A percentile compares a stretch with the other conserved stretches of the same genome.
Conservation (phyloP, 2,797 vertebrate species). For the Intellagama lesueurii region DNA sequence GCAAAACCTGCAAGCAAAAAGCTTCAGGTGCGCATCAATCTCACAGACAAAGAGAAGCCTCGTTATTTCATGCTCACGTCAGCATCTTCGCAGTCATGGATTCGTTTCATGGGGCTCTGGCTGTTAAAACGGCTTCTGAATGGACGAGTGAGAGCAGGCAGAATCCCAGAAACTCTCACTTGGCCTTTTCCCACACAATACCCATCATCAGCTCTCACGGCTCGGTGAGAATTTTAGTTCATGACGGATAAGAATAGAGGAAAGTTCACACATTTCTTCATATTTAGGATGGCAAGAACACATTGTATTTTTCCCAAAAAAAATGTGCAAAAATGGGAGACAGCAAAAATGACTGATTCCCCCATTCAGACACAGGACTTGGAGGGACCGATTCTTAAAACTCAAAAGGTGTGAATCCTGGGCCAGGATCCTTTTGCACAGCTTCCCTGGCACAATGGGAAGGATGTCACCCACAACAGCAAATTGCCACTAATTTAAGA, state of each 20-base stretch:
- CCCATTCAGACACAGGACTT: too few relatives aligned
- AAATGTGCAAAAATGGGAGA: too few relatives aligned
- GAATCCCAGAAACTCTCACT: neutral
- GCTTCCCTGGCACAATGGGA: too few relatives aligned
- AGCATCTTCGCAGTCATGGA: accelerated
- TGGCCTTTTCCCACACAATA: neutral
- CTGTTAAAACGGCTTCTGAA: slow-evolving; percentile 3
- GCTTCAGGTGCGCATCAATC: neutral
- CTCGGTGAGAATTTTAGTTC: neutral
- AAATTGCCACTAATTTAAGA: too few relatives aligned
- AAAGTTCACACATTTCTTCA: neutral
- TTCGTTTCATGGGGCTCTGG: neutral
- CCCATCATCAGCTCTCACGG: too few relatives aligned
- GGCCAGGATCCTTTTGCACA: too few relatives aligned
- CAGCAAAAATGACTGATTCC: too few relatives aligned
- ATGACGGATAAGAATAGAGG: neutral
- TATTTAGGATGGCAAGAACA: too few relatives aligned
- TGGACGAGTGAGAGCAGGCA: neutral
- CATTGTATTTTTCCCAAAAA: too few relatives aligned
- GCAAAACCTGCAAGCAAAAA: accelerated
- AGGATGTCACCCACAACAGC: too few relatives aligned
- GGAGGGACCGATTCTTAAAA: too few relatives aligned
- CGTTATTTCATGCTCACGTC: neutral
- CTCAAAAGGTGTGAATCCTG: too few relatives aligned
- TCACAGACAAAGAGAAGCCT: neutral